Evolutionary conservation across 2,797 vertebrate genomes (phyloP).

Genomic region (Centropyge bicolor): DNA sequence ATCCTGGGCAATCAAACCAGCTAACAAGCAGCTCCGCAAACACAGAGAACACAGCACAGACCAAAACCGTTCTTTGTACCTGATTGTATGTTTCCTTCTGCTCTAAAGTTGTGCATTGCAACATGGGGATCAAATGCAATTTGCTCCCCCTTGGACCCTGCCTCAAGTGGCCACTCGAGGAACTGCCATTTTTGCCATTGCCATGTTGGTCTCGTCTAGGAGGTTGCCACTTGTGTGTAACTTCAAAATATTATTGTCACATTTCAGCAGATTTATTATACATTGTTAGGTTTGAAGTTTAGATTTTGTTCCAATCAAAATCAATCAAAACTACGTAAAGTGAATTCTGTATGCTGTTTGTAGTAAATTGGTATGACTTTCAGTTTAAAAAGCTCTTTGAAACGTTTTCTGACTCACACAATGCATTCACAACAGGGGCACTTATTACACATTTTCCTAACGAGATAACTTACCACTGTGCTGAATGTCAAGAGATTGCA

Average conservation of each 20-base stretch:
- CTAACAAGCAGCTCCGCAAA: no score
- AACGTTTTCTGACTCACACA: constrained; percentile 10
- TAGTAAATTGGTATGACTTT: neutral
- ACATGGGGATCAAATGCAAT: no score
- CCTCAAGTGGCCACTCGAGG: no score
- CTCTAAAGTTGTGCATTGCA: no score
- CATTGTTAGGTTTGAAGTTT: neutral
- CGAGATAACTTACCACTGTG: constrained; percentile 38
- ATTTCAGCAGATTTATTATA: neutral
- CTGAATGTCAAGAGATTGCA: constrained; percentile 42
- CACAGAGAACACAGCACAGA: no score
- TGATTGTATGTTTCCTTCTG: no score
- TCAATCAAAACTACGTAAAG: neutral
- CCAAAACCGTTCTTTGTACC: no score
- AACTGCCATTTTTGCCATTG: no score
- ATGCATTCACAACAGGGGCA: constrained; percentile 15
- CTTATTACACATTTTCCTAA: constrained; percentile 36
- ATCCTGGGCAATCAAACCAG: no score
- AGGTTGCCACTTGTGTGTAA: neutral
- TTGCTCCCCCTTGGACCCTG: no score
- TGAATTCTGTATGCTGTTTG: neutral
- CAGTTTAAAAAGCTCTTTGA: constrained; percentile 9
- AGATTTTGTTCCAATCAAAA: neutral
- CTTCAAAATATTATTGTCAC: neutral
- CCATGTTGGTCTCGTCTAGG: no score